Evolutionary conservation across 2,888 invertebrate genomes (phyloP), one percentile per base, ranked within the genome.

Genomic region (Spisula subtruncata): DNA sequence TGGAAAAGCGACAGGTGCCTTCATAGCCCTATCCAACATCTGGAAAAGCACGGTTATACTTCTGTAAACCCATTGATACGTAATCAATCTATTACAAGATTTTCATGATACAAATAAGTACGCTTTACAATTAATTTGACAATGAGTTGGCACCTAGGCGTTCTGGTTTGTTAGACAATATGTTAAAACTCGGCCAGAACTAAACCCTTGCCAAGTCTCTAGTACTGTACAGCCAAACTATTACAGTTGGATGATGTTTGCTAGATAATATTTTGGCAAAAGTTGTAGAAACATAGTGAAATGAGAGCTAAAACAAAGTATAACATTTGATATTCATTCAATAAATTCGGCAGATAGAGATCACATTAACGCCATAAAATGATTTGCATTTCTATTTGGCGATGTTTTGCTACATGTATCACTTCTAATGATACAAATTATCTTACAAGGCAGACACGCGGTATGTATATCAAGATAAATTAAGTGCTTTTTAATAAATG

Each of bases 111-210:
- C 41, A 41, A 41, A 41, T 41, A 41, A 5, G 8, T 66, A 66
- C 60, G 60, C 25, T 66, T 25, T n/a, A 25, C 60, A 66, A 25
- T 66, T 66, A 25, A 66, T 66, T 66, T 66, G 60, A 66, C 60
- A 66, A 66, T n/a, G 25, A 25, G 2, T 66, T 66, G 60, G 60
- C 60, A 25, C 5, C 60, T 0, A 25, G 60, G 25, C 60, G n/a
- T 25, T 25, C 25, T 25, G 25, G n/a, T 66, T 66, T 66, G 60
- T 25, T 25, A 66, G 16, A 25, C 60, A 66, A 25, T 66, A 25
- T 66, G 25, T 66, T n/a, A 25, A 66, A 25, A 66, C 25, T 25
- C 60, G 12, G 25, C 18, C 60, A 66, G 60, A n/a, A 25, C 20
- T 10, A 20, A 66, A 25, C 8, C 20, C 60, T 25, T 66, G 60